Evolutionary conservation across 1,140 invertebrate genomes (phyloP).

Genomic region (Stegodyphus mimosarum): DNA sequence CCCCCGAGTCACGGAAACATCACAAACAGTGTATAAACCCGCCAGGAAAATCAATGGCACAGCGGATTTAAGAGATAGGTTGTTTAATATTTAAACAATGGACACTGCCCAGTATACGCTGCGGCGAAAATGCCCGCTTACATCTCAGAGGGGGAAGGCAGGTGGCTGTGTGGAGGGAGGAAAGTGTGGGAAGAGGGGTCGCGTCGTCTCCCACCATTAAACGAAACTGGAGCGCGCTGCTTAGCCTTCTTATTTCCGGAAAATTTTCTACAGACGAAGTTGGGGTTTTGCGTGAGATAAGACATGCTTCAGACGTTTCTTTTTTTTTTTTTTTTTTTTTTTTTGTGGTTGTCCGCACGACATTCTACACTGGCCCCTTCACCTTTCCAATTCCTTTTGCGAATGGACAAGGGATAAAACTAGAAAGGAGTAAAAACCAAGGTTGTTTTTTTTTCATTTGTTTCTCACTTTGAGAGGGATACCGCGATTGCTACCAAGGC

Average conservation of each 20-base stretch:
- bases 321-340: no score
- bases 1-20: slow-evolving; percentile 52
- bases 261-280: background rate
- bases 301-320: background rate
- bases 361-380: background rate
- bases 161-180: background rate
- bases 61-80: slow-evolving; percentile 48
- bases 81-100: slow-evolving; percentile 61
- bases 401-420: background rate
- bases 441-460: background rate
- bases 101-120: slow-evolving; percentile 44
- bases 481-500: no score
- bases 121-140: background rate
- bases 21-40: slow-evolving; percentile 24
- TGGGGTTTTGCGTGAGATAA: background rate
- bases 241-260: background rate
- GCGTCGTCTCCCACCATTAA: background rate
- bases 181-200: background rate
- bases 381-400: background rate
- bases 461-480: no score
- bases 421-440: background rate
- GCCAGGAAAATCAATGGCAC: slow-evolving; percentile 49
- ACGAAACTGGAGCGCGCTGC: background rate
- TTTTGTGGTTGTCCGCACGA: background rate
- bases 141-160: background rate